phyloP scores from a whole-genome alignment of 2,113 vertebrate species.

The Hirundichthys speculiger region DNA sequence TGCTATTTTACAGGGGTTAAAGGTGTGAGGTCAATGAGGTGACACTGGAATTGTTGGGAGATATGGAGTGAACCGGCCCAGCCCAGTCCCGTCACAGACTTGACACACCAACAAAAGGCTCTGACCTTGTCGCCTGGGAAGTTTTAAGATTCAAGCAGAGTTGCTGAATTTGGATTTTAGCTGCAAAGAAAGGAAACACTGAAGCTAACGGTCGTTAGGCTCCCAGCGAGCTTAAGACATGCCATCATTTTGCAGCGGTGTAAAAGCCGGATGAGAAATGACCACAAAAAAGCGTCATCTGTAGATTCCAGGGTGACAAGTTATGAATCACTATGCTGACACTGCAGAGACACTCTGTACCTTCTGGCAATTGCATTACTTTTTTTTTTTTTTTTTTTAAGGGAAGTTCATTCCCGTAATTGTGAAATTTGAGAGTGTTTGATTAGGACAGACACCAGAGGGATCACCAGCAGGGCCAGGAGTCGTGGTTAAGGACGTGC shows the following conservation, averaged over 20 bases:
- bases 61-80: conserved; percentile 30
- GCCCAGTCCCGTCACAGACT: conserved; percentile 14
- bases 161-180: conserved; percentile 53
- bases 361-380: conserved; percentile 9
- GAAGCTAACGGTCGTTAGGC: conserved; percentile 41
- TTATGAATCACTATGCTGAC: conserved; percentile 68
- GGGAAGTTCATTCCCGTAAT: conserved; percentile 14
- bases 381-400: too few species aligned
- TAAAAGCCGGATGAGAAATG: conserved; percentile 36
- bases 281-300: conserved; percentile 48
- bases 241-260: conserved; percentile 40
- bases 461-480: conserved; percentile 30
- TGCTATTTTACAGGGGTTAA: conserved; percentile 55
- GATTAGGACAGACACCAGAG: conserved; percentile 33
- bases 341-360: conserved; percentile 32
- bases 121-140: conserved; percentile 35
- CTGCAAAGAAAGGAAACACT: conserved; percentile 26
- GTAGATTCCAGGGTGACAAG: conserved; percentile 50
- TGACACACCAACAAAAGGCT: conserved; percentile 52
- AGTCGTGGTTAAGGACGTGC: neutral
- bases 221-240: conserved; percentile 25
- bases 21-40: conserved; percentile 66
- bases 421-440: conserved; percentile 32
- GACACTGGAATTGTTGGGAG: conserved; percentile 50
- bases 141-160: conserved; percentile 30